Percentiles rank a stretch among this genome's conserved stretches.
These are phyloP conservation scores for Varanus salvator DNA, from an alignment of 2,113 vertebrate genomes.

Conservation along the genomic window DNA sequence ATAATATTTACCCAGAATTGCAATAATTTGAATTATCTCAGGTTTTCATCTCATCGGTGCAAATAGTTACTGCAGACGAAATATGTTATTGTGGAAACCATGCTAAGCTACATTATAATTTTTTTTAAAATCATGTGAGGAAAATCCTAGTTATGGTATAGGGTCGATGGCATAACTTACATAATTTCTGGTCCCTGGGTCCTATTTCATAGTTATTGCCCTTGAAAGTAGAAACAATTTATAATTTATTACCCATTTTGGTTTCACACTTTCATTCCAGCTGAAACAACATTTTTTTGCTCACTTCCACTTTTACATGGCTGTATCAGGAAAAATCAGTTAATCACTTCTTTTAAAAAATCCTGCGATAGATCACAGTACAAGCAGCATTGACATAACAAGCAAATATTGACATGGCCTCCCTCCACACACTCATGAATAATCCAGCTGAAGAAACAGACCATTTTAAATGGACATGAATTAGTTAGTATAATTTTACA, in stretches of 20 bases:
- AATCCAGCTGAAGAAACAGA: background rate
- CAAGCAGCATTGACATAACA: slow-evolving; percentile 1
- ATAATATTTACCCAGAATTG: slow-evolving; percentile 19
- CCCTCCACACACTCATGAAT: slow-evolving; percentile 11
- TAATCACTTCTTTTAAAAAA: slow-evolving; percentile 37
- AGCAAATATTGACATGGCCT: slow-evolving; percentile 9
- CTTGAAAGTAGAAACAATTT: slow-evolving; percentile 53
- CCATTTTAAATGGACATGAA: slow-evolving; percentile 17
- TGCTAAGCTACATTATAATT: background rate
- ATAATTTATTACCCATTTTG: slow-evolving; percentile 63
- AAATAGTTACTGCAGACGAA: slow-evolving; percentile 17
- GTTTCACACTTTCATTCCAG: slow-evolving; percentile 41
- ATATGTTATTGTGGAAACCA: slow-evolving; percentile 29
- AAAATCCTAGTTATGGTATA: background rate
- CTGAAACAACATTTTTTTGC: slow-evolving; percentile 20
- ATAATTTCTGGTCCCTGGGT: slow-evolving; percentile 41
- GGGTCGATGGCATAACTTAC: background rate
- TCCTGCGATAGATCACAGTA: background rate
- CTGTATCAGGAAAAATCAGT: background rate
- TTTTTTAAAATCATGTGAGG: background rate
- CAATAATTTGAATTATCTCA: slow-evolving; percentile 11
- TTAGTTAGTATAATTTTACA: slow-evolving; percentile 37
- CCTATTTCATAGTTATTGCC: slow-evolving; percentile 54
- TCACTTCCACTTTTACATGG: slow-evolving; percentile 31
- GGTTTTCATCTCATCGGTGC: background rate